Conservation (phyloP, 92 coral and sea anemone genomes). For the Epizoanthus ramosus region DNA sequence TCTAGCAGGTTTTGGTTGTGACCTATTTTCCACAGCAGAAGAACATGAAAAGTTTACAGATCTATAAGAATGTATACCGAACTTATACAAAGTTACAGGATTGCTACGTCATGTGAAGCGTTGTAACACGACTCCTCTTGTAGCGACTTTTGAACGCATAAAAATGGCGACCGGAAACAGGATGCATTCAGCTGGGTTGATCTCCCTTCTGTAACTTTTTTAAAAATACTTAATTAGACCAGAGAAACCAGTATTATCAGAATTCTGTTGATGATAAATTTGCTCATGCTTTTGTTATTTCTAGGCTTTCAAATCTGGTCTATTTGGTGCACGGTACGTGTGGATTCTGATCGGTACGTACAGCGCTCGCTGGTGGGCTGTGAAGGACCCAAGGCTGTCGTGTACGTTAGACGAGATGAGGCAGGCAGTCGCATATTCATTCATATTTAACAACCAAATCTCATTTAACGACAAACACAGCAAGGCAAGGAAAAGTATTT, state of each 20-base stretch:
- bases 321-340: constrained; percentile 81
- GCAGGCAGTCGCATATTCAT: constrained; percentile 85
- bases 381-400: constrained; percentile 49
- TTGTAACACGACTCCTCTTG: too few relatives aligned
- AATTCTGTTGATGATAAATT: not conserved
- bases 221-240: not conserved
- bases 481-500: constrained; percentile 63
- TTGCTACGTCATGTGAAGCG: too few relatives aligned
- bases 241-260: not conserved
- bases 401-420: constrained; percentile 80
- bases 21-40: too few relatives aligned
- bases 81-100: too few relatives aligned
- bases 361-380: constrained; percentile 87
- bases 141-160: too few relatives aligned
- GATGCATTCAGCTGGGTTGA: too few relatives aligned
- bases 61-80: too few relatives aligned
- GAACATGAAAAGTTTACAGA: too few relatives aligned
- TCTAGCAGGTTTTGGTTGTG: too few relatives aligned
- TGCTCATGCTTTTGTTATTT: not conserved
- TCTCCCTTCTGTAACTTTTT: not conserved
- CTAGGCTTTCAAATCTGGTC: constrained; percentile 84
- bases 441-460: constrained; percentile 85
- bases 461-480: constrained; percentile 70
- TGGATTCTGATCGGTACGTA: constrained; percentile 92
- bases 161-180: too few relatives aligned